Conservation (phyloP, 2,888 invertebrate genomes). For the Monochamus alternatus region DNA sequence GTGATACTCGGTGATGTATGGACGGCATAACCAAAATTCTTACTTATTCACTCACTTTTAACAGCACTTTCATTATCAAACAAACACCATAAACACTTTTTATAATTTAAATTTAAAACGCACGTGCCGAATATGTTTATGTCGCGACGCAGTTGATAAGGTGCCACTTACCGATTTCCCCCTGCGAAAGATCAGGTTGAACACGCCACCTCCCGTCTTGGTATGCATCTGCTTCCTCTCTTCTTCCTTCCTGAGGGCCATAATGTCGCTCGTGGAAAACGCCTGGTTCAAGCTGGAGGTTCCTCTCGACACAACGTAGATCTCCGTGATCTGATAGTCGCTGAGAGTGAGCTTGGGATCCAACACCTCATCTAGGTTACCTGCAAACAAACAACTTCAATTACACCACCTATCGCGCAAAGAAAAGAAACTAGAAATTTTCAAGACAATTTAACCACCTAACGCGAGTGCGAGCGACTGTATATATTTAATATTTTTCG, state of each 20-base stretch:
- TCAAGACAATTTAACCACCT: constrained; percentile 24
- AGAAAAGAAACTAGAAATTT: constrained; percentile 34
- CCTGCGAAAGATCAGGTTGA: constrained; percentile 73
- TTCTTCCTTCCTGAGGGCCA: constrained; percentile 75
- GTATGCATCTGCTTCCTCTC: constrained; percentile 73
- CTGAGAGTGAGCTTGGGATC: constrained; percentile 75
- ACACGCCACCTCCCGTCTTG: constrained; percentile 72
- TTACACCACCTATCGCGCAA: not conserved
- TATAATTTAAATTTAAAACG: not conserved
- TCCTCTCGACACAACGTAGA: constrained; percentile 75
- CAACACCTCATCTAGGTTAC: constrained; percentile 76
- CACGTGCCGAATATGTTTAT: not conserved
- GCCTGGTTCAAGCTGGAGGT: constrained; percentile 71
- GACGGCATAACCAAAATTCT: not conserved
- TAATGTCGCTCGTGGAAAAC: constrained; percentile 72
- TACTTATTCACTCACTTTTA: not conserved
- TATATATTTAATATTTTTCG: constrained; percentile 28
- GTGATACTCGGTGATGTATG: not conserved
- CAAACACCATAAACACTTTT: not conserved
- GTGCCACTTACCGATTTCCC: constrained; percentile 67
- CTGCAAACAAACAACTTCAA: constrained; percentile 63
- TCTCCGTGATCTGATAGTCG: constrained; percentile 79
- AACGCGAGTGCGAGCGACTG: not conserved
- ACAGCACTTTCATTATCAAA: not conserved
- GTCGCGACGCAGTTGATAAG: not conserved